Evolutionary conservation across 2,797 vertebrate genomes (phyloP).

Genomic region (Acipenser oxyrinchus): DNA sequence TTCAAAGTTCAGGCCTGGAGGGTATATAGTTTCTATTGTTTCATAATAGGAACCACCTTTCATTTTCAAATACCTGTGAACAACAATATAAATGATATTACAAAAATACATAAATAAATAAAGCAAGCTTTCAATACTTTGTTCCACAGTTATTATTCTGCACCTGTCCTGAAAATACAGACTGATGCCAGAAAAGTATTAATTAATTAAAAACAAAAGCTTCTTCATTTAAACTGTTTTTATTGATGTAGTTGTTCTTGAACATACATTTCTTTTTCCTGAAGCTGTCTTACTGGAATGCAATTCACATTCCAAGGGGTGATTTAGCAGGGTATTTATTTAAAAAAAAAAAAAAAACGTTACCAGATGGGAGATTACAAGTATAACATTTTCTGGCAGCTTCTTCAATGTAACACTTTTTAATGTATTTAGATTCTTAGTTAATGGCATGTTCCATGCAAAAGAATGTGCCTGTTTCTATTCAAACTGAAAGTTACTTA

Average conservation of each 20-base stretch:
- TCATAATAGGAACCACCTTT: too few relatives aligned
- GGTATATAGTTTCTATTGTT: too few relatives aligned
- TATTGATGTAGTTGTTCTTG: neutral
- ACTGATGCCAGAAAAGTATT: neutral
- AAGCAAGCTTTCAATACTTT: neutral
- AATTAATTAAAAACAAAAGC: slow-evolving; percentile 20
- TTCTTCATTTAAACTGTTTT: slow-evolving; percentile 13
- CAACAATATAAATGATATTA: neutral
- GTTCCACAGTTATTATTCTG: neutral
- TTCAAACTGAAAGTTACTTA: neutral
- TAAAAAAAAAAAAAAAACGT: slow-evolving; percentile 6
- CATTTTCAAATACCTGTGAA: too few relatives aligned
- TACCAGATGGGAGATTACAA: slow-evolving; percentile 24
- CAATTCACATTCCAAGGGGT: slow-evolving; percentile 34
- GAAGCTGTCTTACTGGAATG: slow-evolving; percentile 37
- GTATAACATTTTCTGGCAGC: neutral
- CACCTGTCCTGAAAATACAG: slow-evolving; percentile 4
- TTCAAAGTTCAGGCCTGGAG: too few relatives aligned
- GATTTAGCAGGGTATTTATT: slow-evolving; percentile 24
- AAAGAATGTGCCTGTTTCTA: neutral
- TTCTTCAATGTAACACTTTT: neutral
- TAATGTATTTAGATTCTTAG: neutral
- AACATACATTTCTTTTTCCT: slow-evolving; percentile 11
- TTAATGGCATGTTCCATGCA: neutral
- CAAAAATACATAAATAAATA: neutral